Evolutionary conservation across 1,140 invertebrate genomes (phyloP).

Genomic region (Listronotus oregonensis): DNA sequence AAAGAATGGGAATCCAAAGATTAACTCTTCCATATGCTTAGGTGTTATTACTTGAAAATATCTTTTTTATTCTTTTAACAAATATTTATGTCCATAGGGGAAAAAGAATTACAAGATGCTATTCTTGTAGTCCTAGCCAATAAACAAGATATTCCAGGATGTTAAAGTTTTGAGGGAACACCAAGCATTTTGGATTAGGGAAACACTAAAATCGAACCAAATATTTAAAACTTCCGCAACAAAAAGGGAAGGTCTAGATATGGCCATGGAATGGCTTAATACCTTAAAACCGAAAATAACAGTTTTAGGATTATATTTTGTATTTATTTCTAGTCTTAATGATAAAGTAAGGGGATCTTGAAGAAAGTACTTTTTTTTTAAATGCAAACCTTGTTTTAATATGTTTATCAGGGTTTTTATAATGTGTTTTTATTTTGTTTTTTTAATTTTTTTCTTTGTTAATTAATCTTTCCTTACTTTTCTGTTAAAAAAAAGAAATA

Average conservation of each 20-base stretch:
- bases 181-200: slow-evolving; percentile 92
- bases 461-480: no score
- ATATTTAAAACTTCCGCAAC: slow-evolving; percentile 99
- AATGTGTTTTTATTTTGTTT: neutral
- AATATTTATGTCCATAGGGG: slow-evolving; percentile 63
- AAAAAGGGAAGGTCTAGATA: slow-evolving; percentile 97
- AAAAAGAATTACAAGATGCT: slow-evolving; percentile 95
- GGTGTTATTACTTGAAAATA: slow-evolving; percentile 52
- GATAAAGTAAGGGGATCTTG: slow-evolving; percentile 12
- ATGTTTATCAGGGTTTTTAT: neutral
- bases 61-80: neutral
- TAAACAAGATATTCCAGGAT: slow-evolving; percentile 98
- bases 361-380: neutral
- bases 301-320: slow-evolving; percentile 23
- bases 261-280: slow-evolving; percentile 99
- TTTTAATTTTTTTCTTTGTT: neutral
- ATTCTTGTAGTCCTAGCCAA: slow-evolving; percentile 98
- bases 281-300: slow-evolving; percentile 84
- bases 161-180: slow-evolving; percentile 95
- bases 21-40: slow-evolving; percentile 95
- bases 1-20: slow-evolving; percentile 98
- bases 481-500: no score
- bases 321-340: slow-evolving; percentile 39
- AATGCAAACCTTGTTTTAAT: neutral
- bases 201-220: slow-evolving; percentile 96